A percentile compares a stretch with the other conserved stretches of the same genome.
phyloP scores from a whole-genome alignment of 2,113 vertebrate genomes.

The Ceyx cyanopectus region DNA sequence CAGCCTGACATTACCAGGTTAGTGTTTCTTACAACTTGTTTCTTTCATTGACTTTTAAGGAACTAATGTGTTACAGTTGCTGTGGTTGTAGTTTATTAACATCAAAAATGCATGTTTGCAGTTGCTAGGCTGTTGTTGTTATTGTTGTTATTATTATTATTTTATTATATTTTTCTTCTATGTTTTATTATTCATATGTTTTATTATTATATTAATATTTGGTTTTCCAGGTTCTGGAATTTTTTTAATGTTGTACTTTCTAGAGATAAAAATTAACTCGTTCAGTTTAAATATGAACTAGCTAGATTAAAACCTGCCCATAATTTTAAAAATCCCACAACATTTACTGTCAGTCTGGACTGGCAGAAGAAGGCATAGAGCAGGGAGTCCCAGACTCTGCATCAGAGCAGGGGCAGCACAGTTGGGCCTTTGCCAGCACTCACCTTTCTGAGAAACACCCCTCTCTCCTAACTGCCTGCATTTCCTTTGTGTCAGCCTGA shows the following conservation, averaged over 20 bases:
- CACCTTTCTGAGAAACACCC: background rate
- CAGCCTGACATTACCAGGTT: slow-evolving; percentile 37
- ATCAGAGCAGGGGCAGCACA: accelerated
- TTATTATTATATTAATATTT: background rate
- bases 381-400: background rate
- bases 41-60: slow-evolving; percentile 33
- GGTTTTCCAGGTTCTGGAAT: background rate
- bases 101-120: slow-evolving; percentile 33
- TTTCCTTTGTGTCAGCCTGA: background rate
- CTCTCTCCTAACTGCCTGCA: background rate
- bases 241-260: background rate
- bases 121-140: slow-evolving; percentile 5
- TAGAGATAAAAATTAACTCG: background rate
- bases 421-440: background rate
- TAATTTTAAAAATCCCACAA: background rate
- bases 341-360: background rate
- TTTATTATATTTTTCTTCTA: no score
- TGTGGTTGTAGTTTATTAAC: slow-evolving; percentile 37
- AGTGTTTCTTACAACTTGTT: slow-evolving; percentile 34
- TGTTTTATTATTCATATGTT: background rate
- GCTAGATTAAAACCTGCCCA: background rate
- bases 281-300: background rate
- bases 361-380: background rate
- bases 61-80: slow-evolving; percentile 30
- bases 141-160: background rate